Evolutionary conservation across 2,113 vertebrate genomes (phyloP).

Genomic region (Hemicordylus capensis): DNA sequence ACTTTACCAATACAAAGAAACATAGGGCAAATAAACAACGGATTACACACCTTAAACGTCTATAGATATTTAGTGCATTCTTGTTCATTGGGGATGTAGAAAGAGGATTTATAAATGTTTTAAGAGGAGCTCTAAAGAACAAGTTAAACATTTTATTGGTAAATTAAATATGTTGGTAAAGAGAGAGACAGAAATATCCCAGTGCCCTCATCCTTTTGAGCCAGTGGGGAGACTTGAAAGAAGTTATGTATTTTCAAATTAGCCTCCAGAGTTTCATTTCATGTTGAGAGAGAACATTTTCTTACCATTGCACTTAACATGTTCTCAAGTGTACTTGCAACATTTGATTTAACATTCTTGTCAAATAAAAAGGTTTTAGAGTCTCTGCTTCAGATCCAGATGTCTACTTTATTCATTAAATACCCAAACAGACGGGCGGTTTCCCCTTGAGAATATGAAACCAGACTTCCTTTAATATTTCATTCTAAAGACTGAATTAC

Average conservation of each 20-base stretch:
- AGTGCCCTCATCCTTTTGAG: neutral
- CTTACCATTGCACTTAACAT: conserved; percentile 39
- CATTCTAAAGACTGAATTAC: neutral
- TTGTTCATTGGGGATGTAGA: neutral
- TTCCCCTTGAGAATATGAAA: conserved; percentile 1
- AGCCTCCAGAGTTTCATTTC: conserved; percentile 39
- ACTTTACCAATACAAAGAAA: neutral
- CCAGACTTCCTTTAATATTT: conserved; percentile 1
- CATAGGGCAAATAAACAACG: neutral
- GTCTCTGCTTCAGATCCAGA: neutral
- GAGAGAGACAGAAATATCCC: conserved; percentile 23
- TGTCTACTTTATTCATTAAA: conserved; percentile 40
- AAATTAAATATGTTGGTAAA: conserved; percentile 35
- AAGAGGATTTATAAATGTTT: conserved; percentile 37
- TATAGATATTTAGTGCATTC: neutral
- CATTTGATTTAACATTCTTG: conserved; percentile 29
- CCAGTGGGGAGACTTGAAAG: conserved; percentile 34
- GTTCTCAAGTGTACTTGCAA: conserved; percentile 38
- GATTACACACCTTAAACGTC: neutral
- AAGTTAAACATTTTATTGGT: conserved; percentile 27
- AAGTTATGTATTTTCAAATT: conserved; percentile 42
- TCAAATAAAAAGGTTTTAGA: conserved; percentile 40
- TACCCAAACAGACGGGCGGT: conserved; percentile 17
- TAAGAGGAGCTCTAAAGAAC: conserved; percentile 24
- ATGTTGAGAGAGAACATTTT: conserved; percentile 17